Base-by-base conservation (phyloP, 2,113 vertebrate species). In the Archilochus colubris region DNA sequence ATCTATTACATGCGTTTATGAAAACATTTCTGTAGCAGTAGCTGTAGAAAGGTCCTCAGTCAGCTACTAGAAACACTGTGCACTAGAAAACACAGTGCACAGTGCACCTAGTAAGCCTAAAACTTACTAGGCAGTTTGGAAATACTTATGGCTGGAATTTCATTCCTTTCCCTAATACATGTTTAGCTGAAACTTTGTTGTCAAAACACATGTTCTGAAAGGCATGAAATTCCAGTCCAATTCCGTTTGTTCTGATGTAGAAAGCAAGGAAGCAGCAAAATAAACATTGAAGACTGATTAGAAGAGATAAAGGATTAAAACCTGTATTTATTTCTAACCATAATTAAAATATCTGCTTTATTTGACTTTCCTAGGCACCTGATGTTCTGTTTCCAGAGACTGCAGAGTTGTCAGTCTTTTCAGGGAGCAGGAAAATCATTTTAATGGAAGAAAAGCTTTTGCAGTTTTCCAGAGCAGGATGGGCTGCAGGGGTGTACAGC, bases 401-500 rank as follows among this genome's bases (percentile, higher is more conserved):
- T 0, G 3, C 25, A 80, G 68, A 87, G 78, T 25, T 83, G 16
- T 61, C 50, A 77, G 18, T 82, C 3, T 86, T 70, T 77, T 22
- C 17, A 59, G 8, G 24, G 46, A 28, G 21, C 36, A 28, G 6
- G 74, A 24, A 50, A 59, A 28, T 2, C 0, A 0, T 77, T 93
- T 43, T 51, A 30, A 67, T 2, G 2, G 10, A 72, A 43, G 30
- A 63, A 82, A 44, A 80, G 7, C 25, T 86, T 67, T 89, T 67
- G 43, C 48, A 53, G 18, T 63, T 86, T 78, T 53, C 25, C 38
- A 14, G 20, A 23, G 44, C 6, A 31, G 33, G 33, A 40, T 1
- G 4, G 57, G 68, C 89, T 93, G 82, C 85, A 96, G 89, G 64
- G 72, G 79, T 96, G 73, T 88, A 46, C 31, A 90, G 55, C 46